Percentiles rank a stretch among this genome's conserved stretches.
These are phyloP conservation scores for Agrochola lychnidis DNA, from an alignment of 2,888 invertebrate species.

Conservation along the genomic window DNA sequence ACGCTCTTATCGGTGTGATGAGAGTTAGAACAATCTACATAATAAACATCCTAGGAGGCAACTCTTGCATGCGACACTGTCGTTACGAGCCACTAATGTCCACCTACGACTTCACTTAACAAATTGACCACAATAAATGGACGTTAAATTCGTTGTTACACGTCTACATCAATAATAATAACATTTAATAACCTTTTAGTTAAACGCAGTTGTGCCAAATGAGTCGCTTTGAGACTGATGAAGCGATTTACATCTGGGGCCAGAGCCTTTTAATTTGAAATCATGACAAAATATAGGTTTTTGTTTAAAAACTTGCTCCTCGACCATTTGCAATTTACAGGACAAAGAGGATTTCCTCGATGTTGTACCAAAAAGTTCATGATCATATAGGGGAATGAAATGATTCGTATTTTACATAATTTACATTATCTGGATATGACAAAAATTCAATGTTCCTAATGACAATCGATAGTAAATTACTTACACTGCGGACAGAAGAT, in stretches of 20 bases:
- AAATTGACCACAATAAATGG: conserved; percentile 82
- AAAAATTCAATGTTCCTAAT: conserved; percentile 56
- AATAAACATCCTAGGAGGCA: conserved; percentile 74
- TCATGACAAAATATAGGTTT: neutral
- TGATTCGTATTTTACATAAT: conserved; percentile 2
- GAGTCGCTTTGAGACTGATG: conserved; percentile 21
- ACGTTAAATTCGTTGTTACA: conserved; percentile 55
- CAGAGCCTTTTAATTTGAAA: conserved; percentile 4
- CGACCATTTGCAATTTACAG: neutral
- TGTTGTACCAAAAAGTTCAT: neutral
- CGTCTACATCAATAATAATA: conserved; percentile 50
- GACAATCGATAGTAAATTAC: conserved; percentile 68
- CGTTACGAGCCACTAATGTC: conserved; percentile 82
- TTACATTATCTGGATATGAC: conserved; percentile 28
- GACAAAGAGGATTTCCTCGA: neutral
- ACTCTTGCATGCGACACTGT: conserved; percentile 81
- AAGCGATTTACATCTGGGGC: neutral
- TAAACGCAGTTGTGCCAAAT: conserved; percentile 32
- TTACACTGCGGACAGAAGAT: conserved; percentile 71
- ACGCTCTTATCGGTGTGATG: conserved; percentile 48
- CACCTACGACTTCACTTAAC: conserved; percentile 83
- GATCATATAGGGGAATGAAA: neutral
- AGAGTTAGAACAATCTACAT: conserved; percentile 70
- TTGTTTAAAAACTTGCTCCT: neutral
- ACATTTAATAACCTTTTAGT: conserved; percentile 48